Conservation (phyloP, 2,113 vertebrate genomes). For the Neotragus pygmaeus region DNA sequence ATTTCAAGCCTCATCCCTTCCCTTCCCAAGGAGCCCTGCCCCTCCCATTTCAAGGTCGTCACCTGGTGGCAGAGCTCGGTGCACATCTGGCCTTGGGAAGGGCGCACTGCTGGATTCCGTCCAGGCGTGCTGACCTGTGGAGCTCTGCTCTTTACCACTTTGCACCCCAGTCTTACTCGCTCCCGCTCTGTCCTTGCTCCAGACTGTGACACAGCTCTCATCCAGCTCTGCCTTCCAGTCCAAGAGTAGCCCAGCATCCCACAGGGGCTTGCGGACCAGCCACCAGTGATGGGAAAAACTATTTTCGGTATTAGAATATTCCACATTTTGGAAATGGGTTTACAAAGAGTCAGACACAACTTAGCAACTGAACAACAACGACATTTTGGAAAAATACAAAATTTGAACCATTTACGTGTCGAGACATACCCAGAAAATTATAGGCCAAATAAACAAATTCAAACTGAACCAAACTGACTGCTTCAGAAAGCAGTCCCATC, state of each 20-base stretch:
- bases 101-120: accelerated
- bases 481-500: not conserved
- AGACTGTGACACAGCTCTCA: not conserved
- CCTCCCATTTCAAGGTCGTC: not conserved
- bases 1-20: not conserved
- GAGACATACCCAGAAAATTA: not conserved
- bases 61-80: not conserved
- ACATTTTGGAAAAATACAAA: not conserved
- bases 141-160: not conserved
- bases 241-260: not conserved
- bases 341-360: not conserved
- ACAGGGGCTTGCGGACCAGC: not conserved
- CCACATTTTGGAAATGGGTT: not conserved
- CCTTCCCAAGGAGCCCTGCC: too few relatives aligned
- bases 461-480: not conserved
- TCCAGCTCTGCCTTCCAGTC: not conserved
- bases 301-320: not conserved
- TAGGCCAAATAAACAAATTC: not conserved
- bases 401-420: not conserved
- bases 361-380: not conserved
- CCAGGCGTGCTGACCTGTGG: not conserved
- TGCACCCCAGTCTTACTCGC: not conserved
- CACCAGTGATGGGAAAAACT: not conserved
- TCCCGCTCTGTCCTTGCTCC: not conserved
- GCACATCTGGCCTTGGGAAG: not conserved